Evolutionary conservation across 1,140 invertebrate species (phyloP).

Genomic region (Formica exsecta): DNA sequence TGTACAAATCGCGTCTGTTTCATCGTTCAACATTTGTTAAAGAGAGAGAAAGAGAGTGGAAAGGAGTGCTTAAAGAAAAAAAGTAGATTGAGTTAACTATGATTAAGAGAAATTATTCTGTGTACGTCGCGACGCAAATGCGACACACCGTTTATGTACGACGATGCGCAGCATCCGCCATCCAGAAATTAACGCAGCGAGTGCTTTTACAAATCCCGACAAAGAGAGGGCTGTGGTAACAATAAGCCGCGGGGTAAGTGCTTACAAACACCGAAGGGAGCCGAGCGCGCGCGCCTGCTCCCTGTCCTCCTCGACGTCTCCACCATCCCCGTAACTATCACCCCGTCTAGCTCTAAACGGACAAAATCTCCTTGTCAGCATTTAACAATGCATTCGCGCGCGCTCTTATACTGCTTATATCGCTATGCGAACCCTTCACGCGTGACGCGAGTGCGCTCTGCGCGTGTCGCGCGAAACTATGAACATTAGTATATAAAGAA

Average conservation of each 20-base stretch:
- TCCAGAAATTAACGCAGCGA: conserved; percentile 80
- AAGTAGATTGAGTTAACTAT: background rate
- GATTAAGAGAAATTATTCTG: conserved; percentile 22
- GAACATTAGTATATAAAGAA: background rate
- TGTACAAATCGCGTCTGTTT: background rate
- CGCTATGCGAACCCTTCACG: background rate
- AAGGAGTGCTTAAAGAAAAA: background rate
- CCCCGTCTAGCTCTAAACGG: conserved; percentile 49
- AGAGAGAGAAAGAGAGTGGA: background rate
- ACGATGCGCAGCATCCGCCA: conserved; percentile 66
- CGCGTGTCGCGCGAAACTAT: background rate
- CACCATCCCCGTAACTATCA: conserved; percentile 19
- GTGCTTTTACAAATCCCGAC: conserved; percentile 82
- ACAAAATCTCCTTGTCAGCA: conserved; percentile 50
- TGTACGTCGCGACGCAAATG: conserved; percentile 43
- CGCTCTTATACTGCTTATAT: background rate
- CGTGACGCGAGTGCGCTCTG: conserved; percentile 1
- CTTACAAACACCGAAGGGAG: conserved; percentile 80
- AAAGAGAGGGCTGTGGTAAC: conserved; percentile 81
- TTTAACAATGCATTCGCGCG: conserved; percentile 41
- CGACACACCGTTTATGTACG: background rate
- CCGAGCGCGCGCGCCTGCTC: conserved; percentile 53
- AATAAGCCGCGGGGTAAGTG: conserved; percentile 82
- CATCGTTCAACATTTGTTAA: background rate
- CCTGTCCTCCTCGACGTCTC: conserved; percentile 27